Percentiles rank a stretch among this genome's conserved stretches.
Conservation (phyloP, 2,888 invertebrate species). For the Megamerina dolium region DNA sequence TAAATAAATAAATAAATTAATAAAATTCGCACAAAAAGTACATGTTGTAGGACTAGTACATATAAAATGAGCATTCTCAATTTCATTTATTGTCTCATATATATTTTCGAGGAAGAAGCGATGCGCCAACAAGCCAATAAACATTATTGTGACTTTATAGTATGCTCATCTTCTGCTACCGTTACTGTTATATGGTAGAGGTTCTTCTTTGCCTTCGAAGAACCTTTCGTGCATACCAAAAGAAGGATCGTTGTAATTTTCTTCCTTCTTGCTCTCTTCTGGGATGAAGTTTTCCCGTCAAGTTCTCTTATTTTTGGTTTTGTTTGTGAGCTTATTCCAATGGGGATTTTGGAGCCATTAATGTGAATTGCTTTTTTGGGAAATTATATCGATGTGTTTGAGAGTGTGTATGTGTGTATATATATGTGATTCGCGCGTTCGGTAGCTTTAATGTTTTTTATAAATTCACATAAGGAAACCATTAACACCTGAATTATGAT, state of each 20-base stretch:
- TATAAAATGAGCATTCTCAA: conserved; percentile 27
- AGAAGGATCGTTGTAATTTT: conserved; percentile 4
- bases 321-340: conserved; percentile 30
- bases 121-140: conserved; percentile 14
- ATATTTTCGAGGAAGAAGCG: conserved; percentile 28
- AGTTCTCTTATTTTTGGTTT: not conserved
- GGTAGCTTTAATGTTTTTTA: conserved; percentile 41
- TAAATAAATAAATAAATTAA: too few relatives aligned
- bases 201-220: too few relatives aligned
- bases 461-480: conserved; percentile 46
- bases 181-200: too few relatives aligned
- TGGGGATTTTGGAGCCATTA: conserved; percentile 41
- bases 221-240: not conserved
- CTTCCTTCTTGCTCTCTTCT: not conserved
- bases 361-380: conserved; percentile 43
- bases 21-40: too few relatives aligned
- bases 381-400: too few relatives aligned
- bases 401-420: too few relatives aligned
- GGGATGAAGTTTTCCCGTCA: not conserved
- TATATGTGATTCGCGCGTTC: conserved; percentile 32
- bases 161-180: too few relatives aligned
- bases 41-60: conserved; percentile 23
- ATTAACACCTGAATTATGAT: conserved; percentile 46
- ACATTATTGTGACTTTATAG: too few relatives aligned
- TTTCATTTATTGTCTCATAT: conserved; percentile 37